phyloP scores from a whole-genome alignment of 1,140 invertebrate species.

The Bombus sylvicola region DNA sequence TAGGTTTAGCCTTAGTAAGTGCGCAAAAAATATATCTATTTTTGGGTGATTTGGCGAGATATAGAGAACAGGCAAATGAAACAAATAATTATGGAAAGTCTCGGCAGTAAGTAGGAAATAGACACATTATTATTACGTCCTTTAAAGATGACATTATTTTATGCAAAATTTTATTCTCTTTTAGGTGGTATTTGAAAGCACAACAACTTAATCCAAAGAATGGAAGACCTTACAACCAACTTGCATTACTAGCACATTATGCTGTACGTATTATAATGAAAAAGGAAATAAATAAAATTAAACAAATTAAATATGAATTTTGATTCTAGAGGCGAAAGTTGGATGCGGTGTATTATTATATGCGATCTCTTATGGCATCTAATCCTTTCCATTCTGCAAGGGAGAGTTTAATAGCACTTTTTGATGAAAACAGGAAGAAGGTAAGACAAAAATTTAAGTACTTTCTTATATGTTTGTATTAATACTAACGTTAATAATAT shows the following conservation, averaged over 20 bases:
- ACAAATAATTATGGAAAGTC: slow-evolving; percentile 93
- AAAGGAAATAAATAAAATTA: not conserved
- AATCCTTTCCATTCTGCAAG: slow-evolving; percentile 95
- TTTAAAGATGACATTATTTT: slow-evolving; percentile 7
- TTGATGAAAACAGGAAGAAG: slow-evolving; percentile 97
- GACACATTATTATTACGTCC: slow-evolving; percentile 20
- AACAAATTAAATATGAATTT: not conserved
- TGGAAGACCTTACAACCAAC: slow-evolving; percentile 96
- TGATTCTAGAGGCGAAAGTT: slow-evolving; percentile 92
- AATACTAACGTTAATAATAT: slow-evolving; percentile 73
- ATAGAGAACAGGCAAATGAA: slow-evolving; percentile 93
- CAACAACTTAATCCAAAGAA: slow-evolving; percentile 97
- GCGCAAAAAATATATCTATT: slow-evolving; percentile 94
- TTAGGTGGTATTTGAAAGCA: slow-evolving; percentile 94
- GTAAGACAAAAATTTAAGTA: slow-evolving; percentile 81
- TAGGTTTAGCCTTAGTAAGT: slow-evolving; percentile 91
- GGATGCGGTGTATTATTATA: slow-evolving; percentile 98
- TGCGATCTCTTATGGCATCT: slow-evolving; percentile 96
- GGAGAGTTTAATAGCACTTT: slow-evolving; percentile 93
- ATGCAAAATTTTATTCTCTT: slow-evolving; percentile 60
- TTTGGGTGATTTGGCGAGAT: slow-evolving; percentile 95
- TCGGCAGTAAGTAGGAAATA: slow-evolving; percentile 85
- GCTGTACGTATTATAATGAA: slow-evolving; percentile 86
- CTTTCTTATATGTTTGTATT: slow-evolving; percentile 52
- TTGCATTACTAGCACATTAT: slow-evolving; percentile 95